phyloP scores from a whole-genome alignment of 64 coral and sea anemone species.

The Orbicella faveolata region DNA sequence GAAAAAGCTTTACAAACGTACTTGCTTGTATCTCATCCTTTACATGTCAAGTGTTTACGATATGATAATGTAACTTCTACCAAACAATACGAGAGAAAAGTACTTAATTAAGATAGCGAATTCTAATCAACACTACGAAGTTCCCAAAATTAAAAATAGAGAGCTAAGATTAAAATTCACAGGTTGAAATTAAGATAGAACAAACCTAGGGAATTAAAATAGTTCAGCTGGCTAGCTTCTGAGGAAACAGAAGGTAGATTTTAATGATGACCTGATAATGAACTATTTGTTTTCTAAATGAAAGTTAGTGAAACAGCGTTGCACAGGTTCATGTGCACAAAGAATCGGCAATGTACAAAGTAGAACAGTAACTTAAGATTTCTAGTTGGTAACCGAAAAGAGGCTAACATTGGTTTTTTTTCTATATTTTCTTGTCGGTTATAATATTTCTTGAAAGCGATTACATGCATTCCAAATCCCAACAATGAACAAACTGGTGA shows the following conservation, averaged over 20 bases:
- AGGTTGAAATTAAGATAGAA: not conserved
- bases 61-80: not conserved
- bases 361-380: not conserved
- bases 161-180: not conserved
- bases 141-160: not conserved
- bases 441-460: too few species aligned
- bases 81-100: not conserved
- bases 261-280: not conserved
- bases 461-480: too few species aligned
- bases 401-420: not conserved
- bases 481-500: too few species aligned
- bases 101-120: not conserved
- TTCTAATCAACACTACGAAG: not conserved
- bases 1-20: not conserved
- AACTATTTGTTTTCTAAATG: not conserved
- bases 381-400: not conserved
- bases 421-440: not conserved
- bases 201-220: not conserved
- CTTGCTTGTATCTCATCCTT: not conserved
- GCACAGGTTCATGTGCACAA: not conserved
- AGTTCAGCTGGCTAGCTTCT: not conserved
- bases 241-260: not conserved
- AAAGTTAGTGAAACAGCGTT: not conserved
- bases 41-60: not conserved
- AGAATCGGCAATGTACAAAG: too few species aligned